Base-by-base conservation (phyloP, 2,113 vertebrate genomes). In the Syngnathus typhle region DNA sequence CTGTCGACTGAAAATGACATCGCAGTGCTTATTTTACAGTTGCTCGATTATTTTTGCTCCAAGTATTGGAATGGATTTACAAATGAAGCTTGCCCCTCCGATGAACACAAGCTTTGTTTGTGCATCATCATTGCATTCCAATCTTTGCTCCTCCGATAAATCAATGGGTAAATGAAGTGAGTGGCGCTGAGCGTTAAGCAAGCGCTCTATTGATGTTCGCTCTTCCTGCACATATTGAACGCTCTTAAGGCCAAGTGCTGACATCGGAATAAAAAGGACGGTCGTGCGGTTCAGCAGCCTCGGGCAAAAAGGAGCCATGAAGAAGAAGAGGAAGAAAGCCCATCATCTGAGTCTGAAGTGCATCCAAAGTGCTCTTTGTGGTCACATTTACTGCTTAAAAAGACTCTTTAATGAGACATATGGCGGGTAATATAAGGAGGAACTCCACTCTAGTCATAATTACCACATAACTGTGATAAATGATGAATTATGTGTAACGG, bases 181-280 rank as follows among this genome's bases (percentile, higher is more conserved):
- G 73, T 67, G 43, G 70, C 84, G 73, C 84, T 85, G 84, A 91
- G 83, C 67, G 82, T 87, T 84, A 68, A 73, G 68, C 62, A 58
- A 32, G 82, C 85, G 77, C 61, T 65, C 84, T 88, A 89, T 89
- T 88, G 89, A 91, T 85, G 85, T 81, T 81, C 41, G 65, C 78
- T 71, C 64, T 37, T 85, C 82, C 83, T 81, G 73, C 69, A 85
- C 85, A 87, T 89, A 90, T 89, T 86, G 88, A 91, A 90, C 86
- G 88, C 84, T 88, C 78, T 89, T 87, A 87, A n/a, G 87, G 84
- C 60, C 21, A 81, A 80, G 90, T 85, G 89, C 87, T 92, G 89
- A 92, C 91, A 91, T 90, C 82, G 87, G 88, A 91, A 92, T 89
- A 88, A 89, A 90, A 23, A 88, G 81, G 85, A 85, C 84, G 71